phyloP scores from a whole-genome alignment of 2,113 vertebrate species.

The Hiodon alosoides region DNA sequence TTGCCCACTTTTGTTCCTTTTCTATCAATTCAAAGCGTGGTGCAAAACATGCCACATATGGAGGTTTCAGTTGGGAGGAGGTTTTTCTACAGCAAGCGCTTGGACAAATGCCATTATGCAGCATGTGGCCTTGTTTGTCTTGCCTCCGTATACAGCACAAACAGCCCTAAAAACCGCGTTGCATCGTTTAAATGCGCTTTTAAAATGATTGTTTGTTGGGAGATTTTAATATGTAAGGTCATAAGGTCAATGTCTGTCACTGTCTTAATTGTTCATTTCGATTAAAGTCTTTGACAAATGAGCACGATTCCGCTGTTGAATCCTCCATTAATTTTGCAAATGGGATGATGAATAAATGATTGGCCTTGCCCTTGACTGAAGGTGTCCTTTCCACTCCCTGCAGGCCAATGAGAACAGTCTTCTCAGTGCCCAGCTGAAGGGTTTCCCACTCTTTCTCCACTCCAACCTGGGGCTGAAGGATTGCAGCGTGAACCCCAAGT shows the following conservation, averaged over 20 bases:
- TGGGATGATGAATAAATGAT: background rate
- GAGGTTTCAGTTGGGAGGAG: background rate
- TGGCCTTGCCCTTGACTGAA: background rate
- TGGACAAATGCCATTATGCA: background rate
- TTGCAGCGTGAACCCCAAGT: conserved; percentile 91
- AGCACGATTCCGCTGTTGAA: background rate
- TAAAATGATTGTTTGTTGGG: no score
- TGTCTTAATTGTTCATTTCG: no score
- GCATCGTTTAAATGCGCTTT: background rate
- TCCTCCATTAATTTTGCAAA: background rate
- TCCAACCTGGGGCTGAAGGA: conserved; percentile 94
- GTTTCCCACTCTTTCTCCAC: conserved; percentile 93
- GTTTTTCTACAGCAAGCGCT: background rate
- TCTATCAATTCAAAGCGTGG: background rate
- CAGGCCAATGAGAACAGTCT: conserved; percentile 98
- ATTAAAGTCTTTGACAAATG: no score
- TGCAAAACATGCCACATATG: background rate
- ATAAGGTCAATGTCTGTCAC: no score
- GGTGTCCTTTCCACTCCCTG: background rate
- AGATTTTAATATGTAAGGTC: no score
- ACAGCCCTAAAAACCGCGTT: no score
- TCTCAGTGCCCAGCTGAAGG: conserved; percentile 93
- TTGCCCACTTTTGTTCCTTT: background rate
- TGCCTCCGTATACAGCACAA: background rate
- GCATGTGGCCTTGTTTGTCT: background rate